These are phyloP conservation scores for Tenualosa ilisha DNA, from an alignment of 2,797 vertebrate species.

Conservation along the genomic window DNA sequence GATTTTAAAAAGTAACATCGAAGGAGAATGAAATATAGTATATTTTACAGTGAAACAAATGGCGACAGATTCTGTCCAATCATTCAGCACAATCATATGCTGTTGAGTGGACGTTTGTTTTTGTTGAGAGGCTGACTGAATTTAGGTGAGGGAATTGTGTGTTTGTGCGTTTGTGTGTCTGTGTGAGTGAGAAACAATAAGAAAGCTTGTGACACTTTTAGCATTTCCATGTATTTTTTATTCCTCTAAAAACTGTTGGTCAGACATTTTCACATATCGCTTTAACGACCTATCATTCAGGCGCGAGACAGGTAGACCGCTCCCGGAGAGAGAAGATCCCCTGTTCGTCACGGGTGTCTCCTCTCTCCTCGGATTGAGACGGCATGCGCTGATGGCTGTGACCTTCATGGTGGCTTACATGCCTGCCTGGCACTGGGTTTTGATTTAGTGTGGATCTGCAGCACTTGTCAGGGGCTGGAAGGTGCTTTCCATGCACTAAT, in stretches of 20 bases:
- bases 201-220: neutral
- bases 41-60: conserved; percentile 7
- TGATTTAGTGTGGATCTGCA: conserved; percentile 91
- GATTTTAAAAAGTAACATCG: neutral
- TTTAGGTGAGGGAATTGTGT: neutral
- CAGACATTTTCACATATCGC: conserved; percentile 62
- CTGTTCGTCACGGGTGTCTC: conserved; percentile 65
- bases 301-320: conserved; percentile 61
- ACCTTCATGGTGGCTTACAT: conserved; percentile 93
- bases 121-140: neutral
- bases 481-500: conserved; percentile 91
- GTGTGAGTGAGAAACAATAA: conserved; percentile 36
- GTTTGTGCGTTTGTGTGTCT: conserved; percentile 27
- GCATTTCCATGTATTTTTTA: conserved; percentile 27
- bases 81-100: neutral
- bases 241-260: conserved; percentile 9
- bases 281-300: conserved; percentile 64
- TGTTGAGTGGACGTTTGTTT: neutral
- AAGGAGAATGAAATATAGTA: neutral
- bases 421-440: conserved; percentile 90
- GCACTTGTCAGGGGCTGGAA: conserved; percentile 89
- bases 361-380: conserved; percentile 86
- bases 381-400: conserved; percentile 87
- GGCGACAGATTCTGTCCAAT: neutral
- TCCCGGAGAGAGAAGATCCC: conserved; percentile 73